Conservation (phyloP, 2,113 vertebrate species). For the Tichodroma muraria region DNA sequence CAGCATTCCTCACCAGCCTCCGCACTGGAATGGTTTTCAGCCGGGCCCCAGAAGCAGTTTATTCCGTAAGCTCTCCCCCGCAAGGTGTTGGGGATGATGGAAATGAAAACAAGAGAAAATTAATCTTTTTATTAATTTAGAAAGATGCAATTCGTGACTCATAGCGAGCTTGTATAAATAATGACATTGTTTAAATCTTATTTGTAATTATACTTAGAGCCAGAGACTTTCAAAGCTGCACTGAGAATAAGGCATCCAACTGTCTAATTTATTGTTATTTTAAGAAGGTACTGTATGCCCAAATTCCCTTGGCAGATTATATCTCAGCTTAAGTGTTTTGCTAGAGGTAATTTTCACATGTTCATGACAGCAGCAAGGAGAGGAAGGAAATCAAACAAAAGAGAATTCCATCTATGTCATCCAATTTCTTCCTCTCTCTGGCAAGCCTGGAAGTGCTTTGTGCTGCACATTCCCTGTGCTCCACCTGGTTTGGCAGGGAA, state of each 20-base stretch:
- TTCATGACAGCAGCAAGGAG: constrained; percentile 24
- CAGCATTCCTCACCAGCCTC: constrained; percentile 13
- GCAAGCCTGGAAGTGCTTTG: not conserved
- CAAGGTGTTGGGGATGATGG: not conserved
- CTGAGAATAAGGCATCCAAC: not conserved
- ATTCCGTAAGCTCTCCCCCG: not conserved
- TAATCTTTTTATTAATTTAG: constrained; percentile 19
- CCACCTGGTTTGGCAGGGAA: not conserved
- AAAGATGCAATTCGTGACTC: not conserved
- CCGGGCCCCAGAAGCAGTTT: not conserved
- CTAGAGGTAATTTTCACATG: constrained; percentile 36
- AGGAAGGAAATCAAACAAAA: constrained; percentile 46
- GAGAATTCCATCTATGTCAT: not conserved
- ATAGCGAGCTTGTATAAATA: not conserved
- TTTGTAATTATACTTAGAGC: constrained; percentile 33
- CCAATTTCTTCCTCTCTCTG: not conserved
- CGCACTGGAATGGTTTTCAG: not conserved
- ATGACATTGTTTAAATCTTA: constrained; percentile 26
- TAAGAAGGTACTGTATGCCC: constrained; percentile 35
- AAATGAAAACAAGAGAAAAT: constrained; percentile 18
- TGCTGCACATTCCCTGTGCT: not conserved
- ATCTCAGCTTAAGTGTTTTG: constrained; percentile 39
- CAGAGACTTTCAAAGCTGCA: constrained; percentile 13
- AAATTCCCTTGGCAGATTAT: constrained; percentile 44
- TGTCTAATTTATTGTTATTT: constrained; percentile 51